Base-by-base conservation (phyloP, 2,797 vertebrate genomes). In the Vespertilio murinus region DNA sequence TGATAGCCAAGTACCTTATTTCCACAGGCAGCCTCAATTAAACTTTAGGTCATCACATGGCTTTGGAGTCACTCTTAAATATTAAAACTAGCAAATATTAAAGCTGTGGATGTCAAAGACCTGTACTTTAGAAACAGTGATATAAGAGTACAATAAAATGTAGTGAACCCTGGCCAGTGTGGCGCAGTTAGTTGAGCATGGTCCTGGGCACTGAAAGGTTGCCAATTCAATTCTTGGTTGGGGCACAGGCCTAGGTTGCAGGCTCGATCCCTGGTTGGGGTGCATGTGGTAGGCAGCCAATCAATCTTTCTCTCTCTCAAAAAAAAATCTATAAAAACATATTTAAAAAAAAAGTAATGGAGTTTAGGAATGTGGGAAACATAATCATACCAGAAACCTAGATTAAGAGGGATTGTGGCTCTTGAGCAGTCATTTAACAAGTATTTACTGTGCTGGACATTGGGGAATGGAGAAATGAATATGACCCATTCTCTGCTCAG, bases 361-460 rank as follows among this genome's bases (percentile, higher is more conserved):
- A 70, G 20, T 23, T 20, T 65, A 90, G 61, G 71, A 70, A 83
- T 88, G 22, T 79, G 64, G 77, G 78, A 83, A 88, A 56, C 30
- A 30, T 67, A 80, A 88, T 79, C 38, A 52, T 49, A 71, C 22
- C 20, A 87, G 52, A 88, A 73, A 79, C n/a, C 65, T 88, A 77
- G 23, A 84, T 11, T 33, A 67, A 78, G 71, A 14, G 82, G 65
- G 78, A 79, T 10, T 45, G 33, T 84, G 79, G 42, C 47, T 69
- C 40, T 88, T 74, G 59, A 74, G 73, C 33, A 83, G 33, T 83
- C 40, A 40, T 88, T 87, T 88, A 91, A 82, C 54, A 88, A 80
- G 71, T 71, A 74, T 61, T 90, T 85, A 49, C 91, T 49, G 22
- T 54, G 52, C 52, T 54, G 52, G 52, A 54, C 7, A 22, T 54